Percentiles rank a stretch among this genome's conserved stretches.
Conservation (phyloP, 2,888 invertebrate species). For the Cheilosia grossa region DNA sequence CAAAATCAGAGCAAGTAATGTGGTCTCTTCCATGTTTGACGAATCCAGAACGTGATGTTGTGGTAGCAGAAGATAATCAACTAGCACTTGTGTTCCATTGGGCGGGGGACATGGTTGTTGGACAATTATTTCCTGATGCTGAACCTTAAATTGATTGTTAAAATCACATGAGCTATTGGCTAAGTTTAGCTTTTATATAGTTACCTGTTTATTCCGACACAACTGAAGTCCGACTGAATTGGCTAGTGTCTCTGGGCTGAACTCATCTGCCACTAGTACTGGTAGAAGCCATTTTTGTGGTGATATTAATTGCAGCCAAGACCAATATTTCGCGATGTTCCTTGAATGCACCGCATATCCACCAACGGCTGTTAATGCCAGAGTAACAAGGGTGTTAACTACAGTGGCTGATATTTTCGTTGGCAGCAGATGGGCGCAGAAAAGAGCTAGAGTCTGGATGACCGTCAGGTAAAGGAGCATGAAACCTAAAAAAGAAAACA, state of each 20-base stretch:
- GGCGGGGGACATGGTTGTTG: constrained; percentile 92
- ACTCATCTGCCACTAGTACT: constrained; percentile 87
- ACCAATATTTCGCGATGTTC: constrained; percentile 87
- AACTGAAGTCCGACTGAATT: constrained; percentile 84
- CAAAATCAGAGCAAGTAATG: constrained; percentile 86
- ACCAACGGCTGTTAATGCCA: constrained; percentile 86
- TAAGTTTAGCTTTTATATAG: background rate
- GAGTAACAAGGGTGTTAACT: constrained; percentile 85
- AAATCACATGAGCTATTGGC: constrained; percentile 14
- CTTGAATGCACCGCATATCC: constrained; percentile 88
- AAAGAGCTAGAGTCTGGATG: constrained; percentile 87
- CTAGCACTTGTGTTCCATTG: constrained; percentile 89
- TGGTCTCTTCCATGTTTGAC: constrained; percentile 84
- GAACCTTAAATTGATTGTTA: constrained; percentile 85
- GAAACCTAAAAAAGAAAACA: constrained; percentile 85
- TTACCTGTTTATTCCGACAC: constrained; percentile 90
- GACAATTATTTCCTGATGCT: constrained; percentile 93
- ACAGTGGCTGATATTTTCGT: constrained; percentile 87
- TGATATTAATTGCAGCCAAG: constrained; percentile 88
- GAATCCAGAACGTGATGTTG: constrained; percentile 85
- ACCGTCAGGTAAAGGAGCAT: constrained; percentile 89
- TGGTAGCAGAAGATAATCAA: constrained; percentile 84
- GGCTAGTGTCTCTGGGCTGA: constrained; percentile 86
- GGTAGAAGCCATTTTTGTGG: constrained; percentile 90
- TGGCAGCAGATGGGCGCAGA: constrained; percentile 87